phyloP scores from a whole-genome alignment of 2,113 vertebrate species.

The Cyprinodon brontotheroides region DNA sequence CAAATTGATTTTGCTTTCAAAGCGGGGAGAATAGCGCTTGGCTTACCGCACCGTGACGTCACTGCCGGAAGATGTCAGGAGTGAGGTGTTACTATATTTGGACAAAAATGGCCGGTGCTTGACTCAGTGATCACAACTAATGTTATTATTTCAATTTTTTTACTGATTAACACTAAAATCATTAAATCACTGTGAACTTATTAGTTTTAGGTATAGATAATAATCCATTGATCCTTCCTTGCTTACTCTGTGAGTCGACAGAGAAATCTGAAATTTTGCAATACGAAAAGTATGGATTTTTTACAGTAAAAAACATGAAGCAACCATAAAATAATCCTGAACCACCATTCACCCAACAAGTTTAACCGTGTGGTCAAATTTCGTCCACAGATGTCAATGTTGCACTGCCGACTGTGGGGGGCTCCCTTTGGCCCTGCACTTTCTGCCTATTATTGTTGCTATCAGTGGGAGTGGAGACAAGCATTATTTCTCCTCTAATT shows the following conservation, averaged over 20 bases:
- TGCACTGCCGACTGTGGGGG: slow-evolving; percentile 45
- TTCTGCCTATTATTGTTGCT: slow-evolving; percentile 62
- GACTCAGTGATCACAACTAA: too few species aligned
- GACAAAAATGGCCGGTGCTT: too few species aligned
- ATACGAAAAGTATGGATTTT: neutral
- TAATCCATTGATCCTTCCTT: too few species aligned
- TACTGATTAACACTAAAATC: too few species aligned
- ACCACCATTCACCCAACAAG: neutral
- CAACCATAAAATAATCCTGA: neutral
- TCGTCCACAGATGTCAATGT: slow-evolving; percentile 10
- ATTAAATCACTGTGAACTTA: too few species aligned
- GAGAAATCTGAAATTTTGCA: neutral
- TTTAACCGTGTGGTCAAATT: slow-evolving; percentile 2
- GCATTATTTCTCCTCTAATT: slow-evolving; percentile 80
- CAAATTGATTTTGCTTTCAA: too few species aligned
- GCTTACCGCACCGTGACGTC: too few species aligned
- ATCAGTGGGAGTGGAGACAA: slow-evolving; percentile 70
- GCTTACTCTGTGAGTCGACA: neutral
- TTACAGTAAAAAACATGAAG: neutral
- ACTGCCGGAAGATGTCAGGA: too few species aligned
- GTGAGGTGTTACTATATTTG: too few species aligned
- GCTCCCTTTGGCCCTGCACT: slow-evolving; percentile 28
- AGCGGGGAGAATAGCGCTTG: too few species aligned
- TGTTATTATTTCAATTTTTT: too few species aligned
- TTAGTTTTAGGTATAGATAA: too few species aligned